Conservation (phyloP, 2,888 invertebrate genomes). For the Autographa gamma region DNA sequence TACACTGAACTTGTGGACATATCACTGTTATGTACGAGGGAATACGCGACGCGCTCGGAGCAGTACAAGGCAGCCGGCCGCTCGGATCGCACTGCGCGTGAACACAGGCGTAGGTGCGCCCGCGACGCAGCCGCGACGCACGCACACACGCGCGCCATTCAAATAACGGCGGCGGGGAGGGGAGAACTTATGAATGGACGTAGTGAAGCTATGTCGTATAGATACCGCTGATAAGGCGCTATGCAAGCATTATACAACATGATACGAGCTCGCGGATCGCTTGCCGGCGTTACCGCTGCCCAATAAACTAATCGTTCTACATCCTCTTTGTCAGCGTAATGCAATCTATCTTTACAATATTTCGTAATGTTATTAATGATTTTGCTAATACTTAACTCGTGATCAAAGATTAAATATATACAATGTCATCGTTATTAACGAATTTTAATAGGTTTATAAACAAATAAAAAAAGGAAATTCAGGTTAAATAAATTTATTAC, state of each 20-base stretch:
- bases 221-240: slow-evolving; percentile 85
- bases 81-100: slow-evolving; percentile 74
- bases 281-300: slow-evolving; percentile 56
- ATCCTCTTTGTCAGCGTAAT: slow-evolving; percentile 65
- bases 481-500: slow-evolving; percentile 42
- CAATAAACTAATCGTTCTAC: slow-evolving; percentile 58
- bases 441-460: not conserved
- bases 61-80: slow-evolving; percentile 71
- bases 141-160: slow-evolving; percentile 82
- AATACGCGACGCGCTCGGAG: slow-evolving; percentile 66
- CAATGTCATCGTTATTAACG: slow-evolving; percentile 18
- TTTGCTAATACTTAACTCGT: slow-evolving; percentile 50
- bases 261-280: slow-evolving; percentile 66
- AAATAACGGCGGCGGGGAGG: slow-evolving; percentile 74
- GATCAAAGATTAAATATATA: slow-evolving; percentile 54
- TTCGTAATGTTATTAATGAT: slow-evolving; percentile 61
- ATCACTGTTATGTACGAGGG: slow-evolving; percentile 73
- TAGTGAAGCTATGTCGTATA: slow-evolving; percentile 81
- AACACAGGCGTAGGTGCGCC: slow-evolving; percentile 74
- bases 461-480: slow-evolving; percentile 35
- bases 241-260: slow-evolving; percentile 77
- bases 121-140: slow-evolving; percentile 79
- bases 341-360: slow-evolving; percentile 50
- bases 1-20: slow-evolving; percentile 81
- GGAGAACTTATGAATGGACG: slow-evolving; percentile 88